Evolutionary conservation across 2,113 vertebrate genomes (phyloP).

Genomic region (Willisornis vidua): DNA sequence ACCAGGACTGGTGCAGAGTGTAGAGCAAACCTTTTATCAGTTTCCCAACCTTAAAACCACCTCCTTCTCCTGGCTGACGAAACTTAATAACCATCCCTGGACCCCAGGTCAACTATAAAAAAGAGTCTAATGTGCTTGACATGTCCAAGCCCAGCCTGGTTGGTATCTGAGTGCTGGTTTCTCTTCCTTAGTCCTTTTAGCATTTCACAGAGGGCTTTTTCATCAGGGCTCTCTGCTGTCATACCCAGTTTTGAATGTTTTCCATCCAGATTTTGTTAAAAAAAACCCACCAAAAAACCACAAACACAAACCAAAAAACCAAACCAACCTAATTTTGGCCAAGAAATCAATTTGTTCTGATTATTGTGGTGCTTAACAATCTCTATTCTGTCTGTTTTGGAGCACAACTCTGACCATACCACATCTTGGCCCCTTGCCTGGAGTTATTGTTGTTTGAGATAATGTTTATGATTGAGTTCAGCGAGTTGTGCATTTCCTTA

Average conservation of each 20-base stretch:
- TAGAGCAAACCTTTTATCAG: not conserved
- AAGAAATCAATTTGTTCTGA: not conserved
- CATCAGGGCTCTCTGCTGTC: not conserved
- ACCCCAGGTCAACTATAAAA: not conserved
- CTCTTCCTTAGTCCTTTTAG: not conserved
- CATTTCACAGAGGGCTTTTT: not conserved
- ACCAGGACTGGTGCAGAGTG: not conserved
- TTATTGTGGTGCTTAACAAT: not conserved
- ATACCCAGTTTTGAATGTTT: not conserved
- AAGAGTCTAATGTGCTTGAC: not conserved
- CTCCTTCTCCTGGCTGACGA: not conserved
- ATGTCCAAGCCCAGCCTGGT: not conserved
- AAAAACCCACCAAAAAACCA: not conserved
- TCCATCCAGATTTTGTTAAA: not conserved
- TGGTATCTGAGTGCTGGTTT: not conserved
- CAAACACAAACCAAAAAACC: not conserved
- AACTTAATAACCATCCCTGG: not conserved
- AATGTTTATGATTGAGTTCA: slow-evolving; percentile 12
- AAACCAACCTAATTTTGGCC: not conserved
- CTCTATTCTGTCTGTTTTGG: not conserved
- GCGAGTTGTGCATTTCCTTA: slow-evolving; percentile 6
- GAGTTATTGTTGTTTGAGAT: not conserved
- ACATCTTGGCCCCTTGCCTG: slow-evolving; percentile 1
- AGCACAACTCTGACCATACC: not conserved
- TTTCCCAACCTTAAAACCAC: not conserved